Evolutionary conservation across 2,888 invertebrate genomes (phyloP).

Genomic region (Leucophenga maculata): DNA sequence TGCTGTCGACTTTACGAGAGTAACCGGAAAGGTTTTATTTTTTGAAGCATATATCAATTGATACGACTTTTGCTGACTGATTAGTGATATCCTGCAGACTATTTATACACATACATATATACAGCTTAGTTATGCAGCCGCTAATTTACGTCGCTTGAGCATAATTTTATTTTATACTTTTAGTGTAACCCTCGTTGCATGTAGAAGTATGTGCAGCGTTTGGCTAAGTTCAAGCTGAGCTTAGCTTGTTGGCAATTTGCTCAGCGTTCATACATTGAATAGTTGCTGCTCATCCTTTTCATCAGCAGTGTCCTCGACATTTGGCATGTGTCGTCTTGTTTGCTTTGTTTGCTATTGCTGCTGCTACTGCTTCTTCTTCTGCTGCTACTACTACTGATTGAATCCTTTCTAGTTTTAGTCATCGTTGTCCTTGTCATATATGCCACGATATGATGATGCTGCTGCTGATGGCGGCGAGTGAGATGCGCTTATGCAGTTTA

Average conservation of each 20-base stretch:
- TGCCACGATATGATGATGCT: slow-evolving; percentile 25
- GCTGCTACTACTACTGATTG: slow-evolving; percentile 44
- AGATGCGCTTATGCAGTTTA: slow-evolving; percentile 64
- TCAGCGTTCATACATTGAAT: not conserved
- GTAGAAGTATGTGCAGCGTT: too few species aligned
- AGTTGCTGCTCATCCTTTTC: too few species aligned
- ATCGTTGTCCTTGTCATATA: slow-evolving; percentile 1
- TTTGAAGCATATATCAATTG: not conserved
- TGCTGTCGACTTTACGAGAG: not conserved
- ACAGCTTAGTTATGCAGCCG: too few species aligned
- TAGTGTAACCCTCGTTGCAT: too few species aligned
- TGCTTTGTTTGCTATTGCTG: too few species aligned
- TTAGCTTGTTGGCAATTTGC: not conserved
- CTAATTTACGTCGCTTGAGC: too few species aligned
- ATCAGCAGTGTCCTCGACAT: too few species aligned
- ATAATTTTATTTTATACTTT: too few species aligned
- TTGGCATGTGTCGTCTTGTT: too few species aligned
- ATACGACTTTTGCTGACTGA: not conserved
- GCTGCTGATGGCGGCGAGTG: slow-evolving; percentile 38
- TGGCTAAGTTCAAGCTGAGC: not conserved
- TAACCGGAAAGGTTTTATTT: not conserved
- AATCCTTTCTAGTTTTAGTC: slow-evolving; percentile 50
- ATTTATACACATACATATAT: too few species aligned
- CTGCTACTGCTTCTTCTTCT: too few species aligned
- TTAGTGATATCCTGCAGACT: too few species aligned